Evolutionary conservation across 2,113 vertebrate genomes (phyloP), one percentile per base, ranked within the genome.

Genomic region (Martes martes): DNA sequence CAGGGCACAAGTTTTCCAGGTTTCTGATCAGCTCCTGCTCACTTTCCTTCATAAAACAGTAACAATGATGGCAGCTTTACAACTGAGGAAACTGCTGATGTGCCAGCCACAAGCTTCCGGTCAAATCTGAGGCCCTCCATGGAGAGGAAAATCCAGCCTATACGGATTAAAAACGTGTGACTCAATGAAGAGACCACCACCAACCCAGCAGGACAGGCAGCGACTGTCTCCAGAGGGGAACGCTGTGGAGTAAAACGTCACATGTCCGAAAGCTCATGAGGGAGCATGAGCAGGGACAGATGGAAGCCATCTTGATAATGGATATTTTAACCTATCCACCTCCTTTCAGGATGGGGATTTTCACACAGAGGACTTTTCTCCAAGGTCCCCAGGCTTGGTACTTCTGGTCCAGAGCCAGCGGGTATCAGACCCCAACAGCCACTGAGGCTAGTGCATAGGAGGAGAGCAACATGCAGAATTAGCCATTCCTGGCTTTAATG

Each of bases 1-100:
- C 69, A 83, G 55, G n/a, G 82, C 61, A 78, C 89, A 63, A 15
- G 50, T 92, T 89, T 96, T 92, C 87, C 18, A 31, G 2, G 42
- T 91, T 97, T 97, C 94, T 71, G 74, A 67, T 89, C 45, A 36
- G 69, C 63, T 96, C 81, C 76, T 15, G 18, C 33, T 87, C 52
- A 28, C 71, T 45, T 78, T 85, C 78, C 11, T 95, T 94, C 23
- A 61, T 23, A 61, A 52, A 94, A 74, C 1, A 74, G n/a, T 55
- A 23, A 28, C 31, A 45, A 67, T 2, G 11, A 21, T 28, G 50
- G 31, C n/a, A 33, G 14, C 0, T 0, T 10, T 59, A 21, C 33
- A 61, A 94, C 65, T 91, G 52, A 92, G 86, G 63, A 91, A 55
- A 39, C 45, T 47, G 61, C 73, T 78, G 52, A n/a, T 42, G 45